phyloP scores from a whole-genome alignment of 2,888 invertebrate genomes.

The Cepaea hortensis region DNA sequence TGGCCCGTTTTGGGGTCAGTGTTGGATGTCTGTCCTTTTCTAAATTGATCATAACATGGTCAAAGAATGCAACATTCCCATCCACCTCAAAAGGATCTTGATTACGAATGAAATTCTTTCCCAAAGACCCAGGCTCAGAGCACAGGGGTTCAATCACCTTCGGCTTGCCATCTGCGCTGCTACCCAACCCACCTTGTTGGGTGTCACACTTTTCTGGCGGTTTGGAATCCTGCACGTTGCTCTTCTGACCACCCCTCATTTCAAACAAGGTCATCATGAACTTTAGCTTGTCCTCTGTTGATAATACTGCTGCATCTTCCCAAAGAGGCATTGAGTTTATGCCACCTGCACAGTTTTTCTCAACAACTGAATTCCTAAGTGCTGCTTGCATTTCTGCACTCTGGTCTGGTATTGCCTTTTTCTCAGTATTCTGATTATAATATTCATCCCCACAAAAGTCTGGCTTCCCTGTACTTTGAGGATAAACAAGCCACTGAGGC shows the following conservation, averaged over 20 bases:
- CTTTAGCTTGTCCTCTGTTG: constrained; percentile 17
- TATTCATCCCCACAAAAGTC: neutral
- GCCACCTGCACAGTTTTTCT: neutral
- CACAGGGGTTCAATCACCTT: constrained; percentile 30
- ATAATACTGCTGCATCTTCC: constrained; percentile 6
- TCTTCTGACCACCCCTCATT: neutral
- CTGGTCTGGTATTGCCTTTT: neutral
- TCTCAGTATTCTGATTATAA: neutral
- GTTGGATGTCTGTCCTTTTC: constrained; percentile 23
- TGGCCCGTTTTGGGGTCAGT: constrained; percentile 18
- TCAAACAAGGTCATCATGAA: constrained; percentile 20
- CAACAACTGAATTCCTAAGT: neutral
- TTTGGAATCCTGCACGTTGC: neutral
- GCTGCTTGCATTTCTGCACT: neutral
- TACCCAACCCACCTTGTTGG: neutral
- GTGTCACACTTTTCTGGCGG: neutral
- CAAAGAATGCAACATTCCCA: neutral
- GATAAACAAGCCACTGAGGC: constrained; percentile 23
- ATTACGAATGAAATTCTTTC: constrained; percentile 32
- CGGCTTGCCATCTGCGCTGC: neutral
- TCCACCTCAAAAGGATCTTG: constrained; percentile 44
- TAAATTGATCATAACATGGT: constrained; percentile 5
- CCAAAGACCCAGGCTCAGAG: constrained; percentile 22
- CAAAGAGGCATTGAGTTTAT: neutral
- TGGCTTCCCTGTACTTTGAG: constrained; percentile 7